Evolutionary conservation across 2,888 invertebrate species (phyloP), one percentile per base, ranked within the genome.

Genomic region (Stegophylla sp.): DNA sequence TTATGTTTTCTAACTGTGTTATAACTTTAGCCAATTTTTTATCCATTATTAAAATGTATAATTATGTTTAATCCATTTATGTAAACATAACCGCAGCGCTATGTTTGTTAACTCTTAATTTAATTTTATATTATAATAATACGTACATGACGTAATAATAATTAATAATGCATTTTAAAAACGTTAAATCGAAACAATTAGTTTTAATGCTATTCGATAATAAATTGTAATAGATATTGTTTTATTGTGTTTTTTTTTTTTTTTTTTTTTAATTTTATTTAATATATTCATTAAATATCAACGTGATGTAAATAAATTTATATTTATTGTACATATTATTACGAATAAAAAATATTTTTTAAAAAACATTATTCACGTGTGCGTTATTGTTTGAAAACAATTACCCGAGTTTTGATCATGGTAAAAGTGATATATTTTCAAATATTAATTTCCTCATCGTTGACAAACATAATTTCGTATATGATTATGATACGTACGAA

Each of bases 1-100:
- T 48, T 74, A 74, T 63, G 41, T 53, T 51, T 53, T 51, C 26
- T 51, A 75, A 51, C 51, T 20, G 41, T 64, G 64, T 75, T 9
- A 63, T 74, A 64, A 75, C 23, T 75, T 41, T 64, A 75, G 75
- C 41, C 41, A 23, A 64, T 64, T 64, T 51, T 28, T 75, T n/a
- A 64, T 75, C 34, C n/a, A 34, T 41, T 64, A 20, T 7, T n/a
- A 56, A 23, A 61, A 28, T 61, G 23, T 61, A 61, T 61, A 7
- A 61, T 3, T 61, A 13, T 28, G 13, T 28, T 61, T 12, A 28
- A 15, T 9, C 10, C 0, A 20, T 56, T 23, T 28, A 61, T 23
- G 28, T 61, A 61, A 15, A 28, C 61, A 56, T 34, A 34, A 34
- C 3, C 34, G 7, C 34, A n/a, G 34, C 34, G 34, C 4, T 34